Evolutionary conservation across 2,888 invertebrate species (phyloP), one percentile per base, ranked within the genome.

Genomic region (Latrodectus elegans): DNA sequence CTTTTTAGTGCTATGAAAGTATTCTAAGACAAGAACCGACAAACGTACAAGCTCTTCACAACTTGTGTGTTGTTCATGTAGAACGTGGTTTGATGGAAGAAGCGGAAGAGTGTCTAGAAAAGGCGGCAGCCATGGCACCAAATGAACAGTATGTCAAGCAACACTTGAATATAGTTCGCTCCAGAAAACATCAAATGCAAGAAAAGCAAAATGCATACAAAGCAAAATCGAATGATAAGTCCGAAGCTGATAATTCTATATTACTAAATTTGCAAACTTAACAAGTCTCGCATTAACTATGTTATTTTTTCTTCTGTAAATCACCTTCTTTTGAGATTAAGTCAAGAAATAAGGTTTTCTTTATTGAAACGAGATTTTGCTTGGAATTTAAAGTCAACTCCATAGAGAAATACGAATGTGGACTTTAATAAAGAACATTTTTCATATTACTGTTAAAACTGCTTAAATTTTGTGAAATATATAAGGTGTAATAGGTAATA

Each of bases 61-160:
- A 99, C 93, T 94, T 99, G 51, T 99, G 99, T 92, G 99, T 99
- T 11, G 98, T 99, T 0, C 96, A 96, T 90, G 98, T 99, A 10
- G 98, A 99, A 92, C 94, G 96, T 60, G 97, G 97, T 12, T 95
- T 96, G 91, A 94, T 99, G 65, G 94, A 95, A n/a, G 94, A 95
- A 81, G 99, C 98, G 0, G 96, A 96, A 90, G 94, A 95, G 76
- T 99, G 99, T 92, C 94, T 99, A 49, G 94, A 95, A 76, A 94
- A 95, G 74, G 97, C 97, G 1, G 91, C 91, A 8, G 79, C 90
- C 8, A 93, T 98, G 51, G 97, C 97, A 0, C 98, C 98, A 0
- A 94, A 95, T 87, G 98, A 98, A 92, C 96, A 96, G 90, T 99
- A 99, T 93, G 96, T 99, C 70, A 94, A 95, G 83, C 94, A 96